Percentiles rank a stretch among this genome's conserved stretches.
Conservation (phyloP, 37 sponge, comb jelly and placozoan genomes). For the Cladorhizidae sp. region DNA sequence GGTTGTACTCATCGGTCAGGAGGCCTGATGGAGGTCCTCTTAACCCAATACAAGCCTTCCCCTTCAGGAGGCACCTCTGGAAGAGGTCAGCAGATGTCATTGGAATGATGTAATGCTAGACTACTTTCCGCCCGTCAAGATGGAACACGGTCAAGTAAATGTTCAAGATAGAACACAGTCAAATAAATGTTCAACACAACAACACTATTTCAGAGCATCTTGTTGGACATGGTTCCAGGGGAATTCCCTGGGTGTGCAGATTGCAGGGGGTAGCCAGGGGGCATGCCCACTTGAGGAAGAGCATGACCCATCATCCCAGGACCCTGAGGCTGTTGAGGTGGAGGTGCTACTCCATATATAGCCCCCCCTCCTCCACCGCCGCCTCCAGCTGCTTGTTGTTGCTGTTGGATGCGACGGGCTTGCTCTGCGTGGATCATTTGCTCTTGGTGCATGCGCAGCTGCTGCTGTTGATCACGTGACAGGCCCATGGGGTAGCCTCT, state of each 20-base stretch:
- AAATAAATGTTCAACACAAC: too few species aligned
- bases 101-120: too few species aligned
- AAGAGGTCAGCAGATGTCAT: too few species aligned
- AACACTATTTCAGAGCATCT: neutral
- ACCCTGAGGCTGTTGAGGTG: neutral
- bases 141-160: too few species aligned
- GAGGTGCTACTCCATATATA: slow-evolving; percentile 6
- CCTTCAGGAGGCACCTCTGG: too few species aligned
- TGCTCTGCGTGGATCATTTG: slow-evolving; percentile 51
- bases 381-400: neutral
- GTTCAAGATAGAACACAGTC: too few species aligned
- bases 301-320: neutral
- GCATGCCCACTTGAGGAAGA: slow-evolving; percentile 14
- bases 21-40: too few species aligned
- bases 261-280: slow-evolving; percentile 7
- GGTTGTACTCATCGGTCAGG: too few species aligned
- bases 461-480: slow-evolving; percentile 26
- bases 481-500: neutral
- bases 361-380: neutral
- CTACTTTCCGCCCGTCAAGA: too few species aligned
- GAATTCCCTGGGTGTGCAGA: neutral
- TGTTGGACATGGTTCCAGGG: slow-evolving; percentile 21
- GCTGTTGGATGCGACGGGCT: slow-evolving; percentile 41
- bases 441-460: slow-evolving; percentile 62
- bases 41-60: too few species aligned